Conservation (phyloP, 2,113 vertebrate genomes). For the Fulica atra region DNA sequence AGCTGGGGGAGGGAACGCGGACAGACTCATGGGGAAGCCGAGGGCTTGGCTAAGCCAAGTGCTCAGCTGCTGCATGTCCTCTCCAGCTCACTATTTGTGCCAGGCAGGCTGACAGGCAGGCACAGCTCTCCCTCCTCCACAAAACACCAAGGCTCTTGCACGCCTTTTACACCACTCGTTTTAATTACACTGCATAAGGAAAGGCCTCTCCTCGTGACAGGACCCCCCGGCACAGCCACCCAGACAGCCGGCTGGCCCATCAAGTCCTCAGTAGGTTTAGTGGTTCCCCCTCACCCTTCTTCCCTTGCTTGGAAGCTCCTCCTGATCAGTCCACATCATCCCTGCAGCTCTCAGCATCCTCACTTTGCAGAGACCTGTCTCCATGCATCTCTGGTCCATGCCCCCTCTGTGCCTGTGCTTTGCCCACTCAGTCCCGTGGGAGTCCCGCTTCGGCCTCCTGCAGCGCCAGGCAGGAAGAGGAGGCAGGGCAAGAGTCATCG, state of each 20-base stretch:
- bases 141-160: neutral
- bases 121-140: neutral
- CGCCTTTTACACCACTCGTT: neutral
- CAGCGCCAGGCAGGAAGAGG: neutral
- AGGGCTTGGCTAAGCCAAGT: neutral
- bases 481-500: conserved; percentile 11
- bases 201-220: neutral
- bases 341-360: neutral
- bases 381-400: neutral
- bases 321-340: neutral
- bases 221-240: neutral
- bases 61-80: neutral
- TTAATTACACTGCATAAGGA: conserved; percentile 51
- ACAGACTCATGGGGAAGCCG: neutral
- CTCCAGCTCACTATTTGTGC: fast-evolving
- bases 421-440: neutral
- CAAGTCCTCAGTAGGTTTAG: conserved; percentile 59
- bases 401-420: neutral
- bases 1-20: fast-evolving
- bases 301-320: neutral
- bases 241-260: neutral
- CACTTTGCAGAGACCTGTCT: neutral
- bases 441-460: neutral
- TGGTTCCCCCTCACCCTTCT: conserved; percentile 31
- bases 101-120: neutral